phyloP scores from a whole-genome alignment of 2,113 vertebrate species.

The Raja brachyura region DNA sequence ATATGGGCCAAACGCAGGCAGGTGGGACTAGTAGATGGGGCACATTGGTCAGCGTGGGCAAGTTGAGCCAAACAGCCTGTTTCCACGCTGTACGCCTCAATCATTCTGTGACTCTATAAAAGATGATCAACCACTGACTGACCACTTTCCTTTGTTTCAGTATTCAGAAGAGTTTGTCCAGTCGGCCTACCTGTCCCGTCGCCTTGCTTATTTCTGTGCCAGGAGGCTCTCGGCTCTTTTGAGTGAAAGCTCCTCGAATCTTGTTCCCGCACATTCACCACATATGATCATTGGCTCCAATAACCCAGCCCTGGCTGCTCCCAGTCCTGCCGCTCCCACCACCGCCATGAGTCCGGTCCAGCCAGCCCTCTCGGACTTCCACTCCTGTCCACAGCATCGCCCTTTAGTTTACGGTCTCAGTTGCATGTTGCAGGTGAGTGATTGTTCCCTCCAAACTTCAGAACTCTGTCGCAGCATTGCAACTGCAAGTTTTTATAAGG shows the following conservation, averaged over 20 bases:
- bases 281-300: slow-evolving; percentile 53
- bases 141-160: slow-evolving; percentile 45
- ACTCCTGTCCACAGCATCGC: slow-evolving; percentile 60
- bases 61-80: no score
- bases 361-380: slow-evolving; percentile 54
- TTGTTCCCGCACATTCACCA: slow-evolving; percentile 53
- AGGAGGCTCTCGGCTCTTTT: slow-evolving; percentile 57
- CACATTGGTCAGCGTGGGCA: no score
- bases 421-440: slow-evolving; percentile 64
- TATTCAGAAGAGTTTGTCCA: slow-evolving; percentile 67
- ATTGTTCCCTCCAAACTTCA: background rate
- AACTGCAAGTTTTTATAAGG: background rate
- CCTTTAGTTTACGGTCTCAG: slow-evolving; percentile 63
- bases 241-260: slow-evolving; percentile 49
- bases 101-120: no score
- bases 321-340: slow-evolving; percentile 47
- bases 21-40: no score
- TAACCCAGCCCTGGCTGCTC: slow-evolving; percentile 49
- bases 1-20: no score
- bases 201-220: slow-evolving; percentile 66
- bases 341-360: slow-evolving; percentile 50
- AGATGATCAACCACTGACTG: background rate
- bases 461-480: no score
- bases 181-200: slow-evolving; percentile 64
- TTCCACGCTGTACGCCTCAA: no score